Evolutionary conservation across 2,888 invertebrate genomes (phyloP), one percentile per base, ranked within the genome.

Genomic region (Drosophila multiciliata): DNA sequence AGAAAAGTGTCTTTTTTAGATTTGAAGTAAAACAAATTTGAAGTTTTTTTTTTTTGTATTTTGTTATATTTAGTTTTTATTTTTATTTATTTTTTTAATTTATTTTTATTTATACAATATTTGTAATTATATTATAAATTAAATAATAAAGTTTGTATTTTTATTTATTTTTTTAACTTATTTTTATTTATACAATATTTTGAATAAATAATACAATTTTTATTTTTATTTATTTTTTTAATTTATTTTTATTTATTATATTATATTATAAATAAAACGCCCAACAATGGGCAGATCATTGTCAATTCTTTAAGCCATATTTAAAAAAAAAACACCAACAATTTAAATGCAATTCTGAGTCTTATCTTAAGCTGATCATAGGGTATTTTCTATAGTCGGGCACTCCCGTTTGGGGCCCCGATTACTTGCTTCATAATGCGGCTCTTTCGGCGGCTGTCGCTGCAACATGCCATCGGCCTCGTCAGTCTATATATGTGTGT

Each of bases 361-460:
- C 1, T 3, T 26, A 9, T 8, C 4, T 26, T n/a, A 1, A n/a
- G 20, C n/a, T 12, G n/a, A 1, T 17, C 15, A 50, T 17, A 50
- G 50, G 67, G 67, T 67, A 67, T 66, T 29, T 36, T 2, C n/a
- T 7, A 9, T 32, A 66, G 66, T 66, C 35, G 35, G n/a, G 3
- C 40, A 29, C 17, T 50, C 35, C 4, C 29, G 15, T 20, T 49
- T 26, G 1, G 17, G 57, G 35, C 26, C 20, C 20, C 20, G 11
- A 26, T 53, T 38, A 75, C 84, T 82, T 70, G 68, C 68, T 75
- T 82, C 73, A 82, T 80, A 84, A 82, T 82, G 80, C 84, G 63
- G 68, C 38, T 70, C 82, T 80, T 61, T 62, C 62, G 63, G 69
- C 77, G 65, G 36, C 57, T 33, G 48, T 36, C 36, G 52, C 40